phyloP scores from a whole-genome alignment of 2,888 invertebrate genomes.

The Epinotia brunnichana region DNA sequence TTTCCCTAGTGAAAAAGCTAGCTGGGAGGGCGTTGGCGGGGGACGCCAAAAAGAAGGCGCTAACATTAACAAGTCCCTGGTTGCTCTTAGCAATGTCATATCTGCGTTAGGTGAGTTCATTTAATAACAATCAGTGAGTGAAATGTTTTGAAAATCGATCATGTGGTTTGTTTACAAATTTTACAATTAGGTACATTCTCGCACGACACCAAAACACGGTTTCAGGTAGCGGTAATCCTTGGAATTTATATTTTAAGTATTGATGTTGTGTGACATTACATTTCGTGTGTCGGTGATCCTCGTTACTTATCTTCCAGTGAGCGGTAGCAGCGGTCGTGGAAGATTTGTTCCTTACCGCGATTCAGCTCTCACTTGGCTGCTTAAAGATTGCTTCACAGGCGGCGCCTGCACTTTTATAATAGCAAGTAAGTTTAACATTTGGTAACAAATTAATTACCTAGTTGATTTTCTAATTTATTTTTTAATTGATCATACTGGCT shows the following conservation, averaged over 20 bases:
- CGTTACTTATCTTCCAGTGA: conserved; percentile 55
- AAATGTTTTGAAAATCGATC: too few relatives aligned
- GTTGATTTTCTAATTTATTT: too few relatives aligned
- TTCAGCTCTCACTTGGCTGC: conserved; percentile 91
- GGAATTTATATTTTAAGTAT: too few relatives aligned
- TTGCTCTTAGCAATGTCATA: conserved; percentile 92
- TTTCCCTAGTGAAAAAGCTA: conserved; percentile 85
- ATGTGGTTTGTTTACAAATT: too few relatives aligned
- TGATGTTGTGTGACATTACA: neutral
- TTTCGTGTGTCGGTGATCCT: neutral
- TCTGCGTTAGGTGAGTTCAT: conserved; percentile 87
- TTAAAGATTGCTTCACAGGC: conserved; percentile 91
- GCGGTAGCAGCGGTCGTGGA: conserved; percentile 61
- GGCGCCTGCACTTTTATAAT: conserved; percentile 91
- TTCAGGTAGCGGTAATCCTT: too few relatives aligned
- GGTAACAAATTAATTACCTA: too few relatives aligned
- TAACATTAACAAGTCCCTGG: conserved; percentile 91
- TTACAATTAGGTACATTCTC: too few relatives aligned
- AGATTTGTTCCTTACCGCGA: conserved; percentile 91
- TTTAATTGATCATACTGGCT: too few relatives aligned
- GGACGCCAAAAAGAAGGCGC: conserved; percentile 85
- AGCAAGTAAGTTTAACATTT: conserved; percentile 85
- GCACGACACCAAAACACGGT: too few relatives aligned
- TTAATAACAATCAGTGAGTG: too few relatives aligned
- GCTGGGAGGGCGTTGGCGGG: conserved; percentile 90